A percentile compares a stretch with the other conserved stretches of the same genome.
phyloP scores from a whole-genome alignment of 2,113 vertebrate species.

The Catharus minimus region DNA sequence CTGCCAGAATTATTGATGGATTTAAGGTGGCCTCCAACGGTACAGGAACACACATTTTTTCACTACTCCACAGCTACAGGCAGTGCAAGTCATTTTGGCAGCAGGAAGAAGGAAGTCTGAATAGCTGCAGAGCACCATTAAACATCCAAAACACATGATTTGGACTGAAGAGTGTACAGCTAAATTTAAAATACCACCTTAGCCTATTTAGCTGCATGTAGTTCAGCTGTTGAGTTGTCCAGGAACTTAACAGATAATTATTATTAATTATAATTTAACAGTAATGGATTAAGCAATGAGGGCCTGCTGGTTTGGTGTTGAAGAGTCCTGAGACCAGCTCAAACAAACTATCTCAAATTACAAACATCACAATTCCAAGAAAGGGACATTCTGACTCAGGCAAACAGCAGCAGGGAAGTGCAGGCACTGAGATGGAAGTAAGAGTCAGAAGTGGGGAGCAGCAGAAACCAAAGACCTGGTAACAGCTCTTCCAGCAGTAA shows the following conservation, averaged over 20 bases:
- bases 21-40: neutral
- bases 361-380: neutral
- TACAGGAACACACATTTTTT: neutral
- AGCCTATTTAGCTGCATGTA: neutral
- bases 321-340: neutral
- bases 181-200: neutral
- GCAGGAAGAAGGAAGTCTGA: neutral
- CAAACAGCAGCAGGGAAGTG: neutral
- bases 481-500: neutral
- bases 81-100: neutral
- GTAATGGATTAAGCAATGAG: neutral
- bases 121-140: neutral
- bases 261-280: neutral
- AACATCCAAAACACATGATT: neutral
- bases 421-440: neutral
- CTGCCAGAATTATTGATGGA: neutral
- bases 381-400: neutral
- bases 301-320: neutral
- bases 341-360: neutral
- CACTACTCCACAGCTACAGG: neutral
- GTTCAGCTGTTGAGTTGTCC: neutral
- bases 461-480: neutral
- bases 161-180: neutral
- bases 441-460: neutral
- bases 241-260: neutral